phyloP scores from a whole-genome alignment of 2,888 invertebrate species.

The Drosophila kambysellisi region DNA sequence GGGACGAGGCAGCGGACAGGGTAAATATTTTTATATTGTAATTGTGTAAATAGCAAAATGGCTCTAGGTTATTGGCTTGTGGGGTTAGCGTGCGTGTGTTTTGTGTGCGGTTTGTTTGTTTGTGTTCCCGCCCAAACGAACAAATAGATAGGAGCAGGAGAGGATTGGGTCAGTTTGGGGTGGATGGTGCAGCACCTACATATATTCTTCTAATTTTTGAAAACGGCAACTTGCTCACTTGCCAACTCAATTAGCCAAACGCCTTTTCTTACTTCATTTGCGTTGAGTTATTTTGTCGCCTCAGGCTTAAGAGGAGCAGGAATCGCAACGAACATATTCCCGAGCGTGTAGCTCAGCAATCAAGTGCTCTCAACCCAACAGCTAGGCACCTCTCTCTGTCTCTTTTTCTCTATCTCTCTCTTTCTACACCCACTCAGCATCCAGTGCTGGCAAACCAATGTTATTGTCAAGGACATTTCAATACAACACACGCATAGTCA shows the following conservation, averaged over 20 bases:
- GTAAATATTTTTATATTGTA: slow-evolving; percentile 63
- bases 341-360: slow-evolving; percentile 61
- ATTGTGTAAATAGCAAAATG: slow-evolving; percentile 73
- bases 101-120: slow-evolving; percentile 60
- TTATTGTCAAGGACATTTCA: slow-evolving; percentile 80
- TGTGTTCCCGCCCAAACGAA: slow-evolving; percentile 37
- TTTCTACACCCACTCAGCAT: slow-evolving; percentile 14
- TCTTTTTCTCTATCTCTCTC: not conserved
- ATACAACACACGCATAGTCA: slow-evolving; percentile 60
- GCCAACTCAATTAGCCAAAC: slow-evolving; percentile 40
- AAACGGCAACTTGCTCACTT: slow-evolving; percentile 31
- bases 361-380: slow-evolving; percentile 30
- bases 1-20: not conserved
- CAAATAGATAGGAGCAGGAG: not conserved
- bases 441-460: slow-evolving; percentile 61
- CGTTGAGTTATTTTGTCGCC: slow-evolving; percentile 6
- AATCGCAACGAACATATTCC: slow-evolving; percentile 29
- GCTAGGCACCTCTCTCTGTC: not conserved
- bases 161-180: not conserved
- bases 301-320: not conserved
- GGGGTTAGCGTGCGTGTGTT: slow-evolving; percentile 48
- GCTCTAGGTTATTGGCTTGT: slow-evolving; percentile 71
- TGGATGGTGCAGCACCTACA: slow-evolving; percentile 35
- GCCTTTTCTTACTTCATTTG: slow-evolving; percentile 1
- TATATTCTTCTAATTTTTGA: slow-evolving; percentile 56